phyloP scores from a whole-genome alignment of 2,113 vertebrate species.

The Nematolebias whitei region DNA sequence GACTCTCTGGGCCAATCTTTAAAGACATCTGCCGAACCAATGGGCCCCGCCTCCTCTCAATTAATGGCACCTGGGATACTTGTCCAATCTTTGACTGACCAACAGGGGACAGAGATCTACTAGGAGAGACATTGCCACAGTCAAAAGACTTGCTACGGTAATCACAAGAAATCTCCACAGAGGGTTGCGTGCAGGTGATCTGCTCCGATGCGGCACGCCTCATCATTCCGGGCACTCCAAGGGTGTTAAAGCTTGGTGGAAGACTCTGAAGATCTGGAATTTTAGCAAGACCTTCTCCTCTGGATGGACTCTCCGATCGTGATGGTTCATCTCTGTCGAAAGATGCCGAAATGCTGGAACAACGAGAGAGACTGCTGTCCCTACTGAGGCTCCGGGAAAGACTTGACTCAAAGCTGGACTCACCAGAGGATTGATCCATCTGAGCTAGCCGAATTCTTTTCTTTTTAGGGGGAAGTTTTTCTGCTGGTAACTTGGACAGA shows the following conservation, averaged over 20 bases:
- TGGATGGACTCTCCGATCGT: constrained; percentile 84
- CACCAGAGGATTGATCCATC: constrained; percentile 93
- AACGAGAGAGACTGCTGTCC: constrained; percentile 92
- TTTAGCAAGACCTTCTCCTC: constrained; percentile 81
- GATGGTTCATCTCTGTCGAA: constrained; percentile 90
- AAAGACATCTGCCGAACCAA: constrained; percentile 95
- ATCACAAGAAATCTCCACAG: constrained; percentile 87
- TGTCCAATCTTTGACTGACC: constrained; percentile 76
- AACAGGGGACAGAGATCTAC: constrained; percentile 71
- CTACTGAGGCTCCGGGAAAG: constrained; percentile 93
- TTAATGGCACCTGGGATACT: constrained; percentile 85
- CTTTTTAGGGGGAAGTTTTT: constrained; percentile 98
- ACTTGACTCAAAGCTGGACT: constrained; percentile 92
- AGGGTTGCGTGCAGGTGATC: constrained; percentile 86
- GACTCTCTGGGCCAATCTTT: constrained; percentile 89
- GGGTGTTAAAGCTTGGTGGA: constrained; percentile 82
- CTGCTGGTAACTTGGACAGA: constrained; percentile 92
- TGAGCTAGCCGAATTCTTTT: constrained; percentile 95
- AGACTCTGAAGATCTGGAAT: constrained; percentile 83
- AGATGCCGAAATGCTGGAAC: constrained; percentile 93
- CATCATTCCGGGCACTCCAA: constrained; percentile 91
- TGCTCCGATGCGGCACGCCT: constrained; percentile 93
- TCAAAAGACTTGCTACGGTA: constrained; percentile 97
- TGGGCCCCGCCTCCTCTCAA: constrained; percentile 94
- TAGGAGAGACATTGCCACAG: constrained; percentile 85